Base-by-base conservation (phyloP, 1,140 invertebrate species). In the Drosophila arizonae region DNA sequence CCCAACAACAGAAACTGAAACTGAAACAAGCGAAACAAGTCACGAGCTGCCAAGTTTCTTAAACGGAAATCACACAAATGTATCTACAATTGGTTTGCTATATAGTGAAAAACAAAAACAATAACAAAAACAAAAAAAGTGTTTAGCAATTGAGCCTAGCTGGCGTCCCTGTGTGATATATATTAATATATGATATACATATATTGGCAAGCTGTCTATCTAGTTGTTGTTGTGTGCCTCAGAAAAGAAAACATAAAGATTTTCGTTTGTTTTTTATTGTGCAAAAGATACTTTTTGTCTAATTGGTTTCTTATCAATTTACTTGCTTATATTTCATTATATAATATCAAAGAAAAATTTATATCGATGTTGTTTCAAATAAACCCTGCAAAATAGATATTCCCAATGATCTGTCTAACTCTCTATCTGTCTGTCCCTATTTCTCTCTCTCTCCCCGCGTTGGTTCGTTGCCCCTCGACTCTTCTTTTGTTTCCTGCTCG, bases 11-110 rank as follows among this genome's bases (percentile, higher is more conserved):
- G 36, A 36, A 60, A 15, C 56, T 9, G 33, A 36, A 54, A 55
- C 61, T 65, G 62, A 66, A 51, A 62, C 70, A 60, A 72, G 68
- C 64, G 50, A 60, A 43, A 8, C 33, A 5, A 76, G 72, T 21
- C 63, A 74, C 58, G 82, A 81, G 52, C 72, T 76, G 51, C 67
- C 70, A 41, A 90, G 77, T 75, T 62, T 81, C 54, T 68, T 79
- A 54, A 73, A 69, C 70, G 89, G 90, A 64, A 90, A 89, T 77
- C 60, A 80, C 41, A 77, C 89, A 90, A 90, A 87, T 74, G 89
- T 90, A 90, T 39, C 72, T 76, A 65, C 77, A 61, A 75, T 88
- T 88, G 90, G 81, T 90, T 90, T 90, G 89, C 67, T 87, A 89
- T 80, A 58, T 81, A 86, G 76, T 67, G 60, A 82, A 68, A 63